phyloP scores from a whole-genome alignment of 2,888 invertebrate species.

The Perizoma affinitatum region DNA sequence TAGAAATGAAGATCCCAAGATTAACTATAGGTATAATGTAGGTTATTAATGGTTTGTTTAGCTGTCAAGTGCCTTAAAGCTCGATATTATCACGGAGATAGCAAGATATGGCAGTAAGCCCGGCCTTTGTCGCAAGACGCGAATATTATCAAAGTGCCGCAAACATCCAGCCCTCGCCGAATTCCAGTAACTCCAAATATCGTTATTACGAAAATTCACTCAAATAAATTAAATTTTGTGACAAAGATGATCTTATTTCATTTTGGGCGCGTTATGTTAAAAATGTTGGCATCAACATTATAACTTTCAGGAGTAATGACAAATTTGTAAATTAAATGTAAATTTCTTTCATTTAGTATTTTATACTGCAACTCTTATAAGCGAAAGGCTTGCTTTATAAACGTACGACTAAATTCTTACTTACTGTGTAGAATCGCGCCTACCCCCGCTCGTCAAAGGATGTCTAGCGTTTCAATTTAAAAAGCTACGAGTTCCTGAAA shows the following conservation, averaged over 20 bases:
- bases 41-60: conserved; percentile 40
- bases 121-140: conserved; percentile 42
- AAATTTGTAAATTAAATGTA: conserved; percentile 8
- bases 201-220: conserved; percentile 40
- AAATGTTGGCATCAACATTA: conserved; percentile 7
- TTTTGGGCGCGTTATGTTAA: conserved; percentile 14
- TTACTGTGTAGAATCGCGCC: conserved; percentile 2
- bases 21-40: conserved; percentile 11
- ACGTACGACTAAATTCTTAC: neutral
- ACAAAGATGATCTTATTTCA: conserved; percentile 28
- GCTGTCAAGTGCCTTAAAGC: conserved; percentile 42
- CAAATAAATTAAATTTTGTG: conserved; percentile 32
- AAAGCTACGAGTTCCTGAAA: conserved; percentile 15
- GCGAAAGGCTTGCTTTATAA: neutral
- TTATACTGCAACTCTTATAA: neutral
- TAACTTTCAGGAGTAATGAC: neutral
- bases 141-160: conserved; percentile 44
- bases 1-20: conserved; percentile 4
- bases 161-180: conserved; percentile 29
- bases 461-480: conserved; percentile 14
- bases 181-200: conserved; percentile 34
- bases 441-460: conserved; percentile 15
- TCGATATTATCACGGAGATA: conserved; percentile 30
- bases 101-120: conserved; percentile 28
- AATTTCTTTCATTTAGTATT: neutral